These are phyloP conservation scores for Hydractinia symbiolongicarpus DNA, from an alignment of 30 jellyfish, hydroid and myxozoan species.

Conservation along the genomic window DNA sequence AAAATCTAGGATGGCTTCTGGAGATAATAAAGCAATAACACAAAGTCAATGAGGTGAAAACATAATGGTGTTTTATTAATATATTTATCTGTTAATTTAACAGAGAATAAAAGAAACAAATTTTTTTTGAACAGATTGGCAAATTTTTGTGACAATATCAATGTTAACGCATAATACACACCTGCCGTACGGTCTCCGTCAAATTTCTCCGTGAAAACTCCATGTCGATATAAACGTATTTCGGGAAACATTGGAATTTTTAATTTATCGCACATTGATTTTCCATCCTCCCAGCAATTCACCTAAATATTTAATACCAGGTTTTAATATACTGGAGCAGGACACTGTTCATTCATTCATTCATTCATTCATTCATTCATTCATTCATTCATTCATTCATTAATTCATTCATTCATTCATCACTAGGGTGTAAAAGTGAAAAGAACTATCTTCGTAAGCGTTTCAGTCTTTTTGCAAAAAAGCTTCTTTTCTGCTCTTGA, in stretches of 20 bases:
- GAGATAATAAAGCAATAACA: neutral
- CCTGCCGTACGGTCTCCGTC: slow-evolving; percentile 94
- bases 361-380: too few relatives aligned
- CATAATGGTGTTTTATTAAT: neutral
- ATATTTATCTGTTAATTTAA: neutral
- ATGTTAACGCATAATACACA: neutral
- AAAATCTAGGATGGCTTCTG: slow-evolving; percentile 31
- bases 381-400: too few relatives aligned
- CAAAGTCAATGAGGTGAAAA: neutral
- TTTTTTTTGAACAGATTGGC: neutral
- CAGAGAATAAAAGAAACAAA: neutral
- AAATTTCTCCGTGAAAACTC: slow-evolving; percentile 54
- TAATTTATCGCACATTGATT: slow-evolving; percentile 70
- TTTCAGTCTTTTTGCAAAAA: too few relatives aligned
- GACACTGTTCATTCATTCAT: too few relatives aligned
- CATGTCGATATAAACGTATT: slow-evolving; percentile 80
- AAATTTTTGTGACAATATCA: slow-evolving; percentile 11
- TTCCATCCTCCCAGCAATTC: slow-evolving; percentile 81
- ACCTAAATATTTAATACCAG: slow-evolving; percentile 29
- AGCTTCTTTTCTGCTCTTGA: too few relatives aligned
- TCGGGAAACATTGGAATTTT: slow-evolving; percentile 80
- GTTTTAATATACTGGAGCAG: too few relatives aligned
- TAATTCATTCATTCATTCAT: too few relatives aligned
- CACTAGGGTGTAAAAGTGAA: too few relatives aligned
- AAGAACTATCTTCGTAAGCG: too few relatives aligned